These are phyloP conservation scores for Acanthococcus lagerstroemiae DNA, from an alignment of 2,888 invertebrate genomes.

Conservation along the genomic window DNA sequence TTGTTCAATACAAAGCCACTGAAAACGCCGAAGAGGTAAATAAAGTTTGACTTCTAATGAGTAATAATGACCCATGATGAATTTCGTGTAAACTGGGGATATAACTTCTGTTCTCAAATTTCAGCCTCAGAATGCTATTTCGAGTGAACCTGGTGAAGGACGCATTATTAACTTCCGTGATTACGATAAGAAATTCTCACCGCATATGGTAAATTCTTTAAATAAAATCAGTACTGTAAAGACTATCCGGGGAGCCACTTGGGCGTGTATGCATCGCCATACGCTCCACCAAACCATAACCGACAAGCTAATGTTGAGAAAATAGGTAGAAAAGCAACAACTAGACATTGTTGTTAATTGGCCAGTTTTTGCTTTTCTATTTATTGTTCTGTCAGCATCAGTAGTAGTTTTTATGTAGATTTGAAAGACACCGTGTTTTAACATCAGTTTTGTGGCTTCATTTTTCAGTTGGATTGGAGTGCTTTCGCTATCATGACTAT, in stretches of 20 bases:
- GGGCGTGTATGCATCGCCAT: too few relatives aligned
- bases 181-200: constrained; percentile 92
- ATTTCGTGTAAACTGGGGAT: too few relatives aligned
- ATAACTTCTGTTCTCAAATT: not conserved
- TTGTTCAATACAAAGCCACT: constrained; percentile 73
- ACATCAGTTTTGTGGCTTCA: constrained; percentile 33
- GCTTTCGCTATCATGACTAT: constrained; percentile 95
- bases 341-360: too few relatives aligned
- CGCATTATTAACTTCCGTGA: constrained; percentile 84
- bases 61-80: too few relatives aligned
- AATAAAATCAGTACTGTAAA: too few relatives aligned
- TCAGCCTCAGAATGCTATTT: constrained; percentile 55
- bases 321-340: too few relatives aligned
- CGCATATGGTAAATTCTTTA: constrained; percentile 76
- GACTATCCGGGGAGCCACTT: too few relatives aligned
- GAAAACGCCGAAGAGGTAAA: constrained; percentile 54
- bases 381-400: too few relatives aligned
- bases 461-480: constrained; percentile 71
- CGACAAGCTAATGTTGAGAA: too few relatives aligned
- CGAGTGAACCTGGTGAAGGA: constrained; percentile 92
- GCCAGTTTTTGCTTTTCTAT: too few relatives aligned
- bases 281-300: too few relatives aligned
- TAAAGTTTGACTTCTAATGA: constrained; percentile 21
- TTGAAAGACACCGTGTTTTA: not conserved
- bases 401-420: not conserved